Evolutionary conservation across 2,797 vertebrate genomes (phyloP), one percentile per base, ranked within the genome.

Genomic region (Varecia variegata): DNA sequence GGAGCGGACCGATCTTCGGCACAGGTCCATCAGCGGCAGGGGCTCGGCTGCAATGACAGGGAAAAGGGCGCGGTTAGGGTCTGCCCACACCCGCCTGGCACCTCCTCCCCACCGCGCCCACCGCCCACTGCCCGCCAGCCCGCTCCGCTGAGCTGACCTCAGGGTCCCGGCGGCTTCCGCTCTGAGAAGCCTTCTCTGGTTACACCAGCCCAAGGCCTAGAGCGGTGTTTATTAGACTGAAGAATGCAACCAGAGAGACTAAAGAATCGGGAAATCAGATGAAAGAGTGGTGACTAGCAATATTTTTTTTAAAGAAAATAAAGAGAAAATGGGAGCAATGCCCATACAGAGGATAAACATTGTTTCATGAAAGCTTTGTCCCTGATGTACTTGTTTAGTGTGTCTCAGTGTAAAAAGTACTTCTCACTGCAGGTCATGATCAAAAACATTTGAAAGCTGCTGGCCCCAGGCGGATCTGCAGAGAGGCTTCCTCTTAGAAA

Each of bases 21-120:
- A 99, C 98, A 99, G 98, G 98, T 99, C 99, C 99, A 99, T 99
- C 98, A 99, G 99, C 18, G 99, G 99, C 98, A 99, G 98, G 96
- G 99, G 99, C 98, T 99, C 99, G 38, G 99, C 99, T 99, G 99
- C 35, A 98, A 97, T 43, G 96, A n/a, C 93, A 97, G 87, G 90
- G 87, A 68, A 95, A 94, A 97, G 88, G 90, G 67, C 95, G 62
- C n/a, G 4, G 56, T 95, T 38, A 96, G 89, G 47, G 20, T 58
- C 43, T 68, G 15, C 7, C 30, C 1, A 7, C 0, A 58, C 40
- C 10, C 0, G 38, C 58, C 3, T 38, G 56, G 21, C 32, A 10
- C 45, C 40, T 21, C 15, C 74, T 43, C 76, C 5, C 1, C 23
- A 40, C 25, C 1, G 17, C 23, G n/a, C 23, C 2, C 1, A 0